Percentiles rank a stretch among this genome's conserved stretches.
phyloP scores from a whole-genome alignment of 37 sponge, comb jelly and placozoan species.

The Ianthella basta region DNA sequence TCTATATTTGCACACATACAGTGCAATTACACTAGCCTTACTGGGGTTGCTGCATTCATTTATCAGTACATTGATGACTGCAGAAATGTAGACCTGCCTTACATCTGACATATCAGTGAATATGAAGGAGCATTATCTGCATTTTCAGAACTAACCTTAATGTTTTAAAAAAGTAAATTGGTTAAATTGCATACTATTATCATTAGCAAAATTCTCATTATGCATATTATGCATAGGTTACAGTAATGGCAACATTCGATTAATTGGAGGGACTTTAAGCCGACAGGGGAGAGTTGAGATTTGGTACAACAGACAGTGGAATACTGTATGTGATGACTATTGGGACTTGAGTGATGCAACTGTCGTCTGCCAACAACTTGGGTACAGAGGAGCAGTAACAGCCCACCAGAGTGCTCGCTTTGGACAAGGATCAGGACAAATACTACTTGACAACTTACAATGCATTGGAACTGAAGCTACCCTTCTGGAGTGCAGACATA shows the following conservation, averaged over 20 bases:
- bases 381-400: slow-evolving; percentile 11
- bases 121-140: no score
- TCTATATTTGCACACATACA: no score
- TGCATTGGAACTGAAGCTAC: slow-evolving; percentile 9
- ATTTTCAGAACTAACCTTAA: no score
- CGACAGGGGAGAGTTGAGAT: slow-evolving; percentile 28
- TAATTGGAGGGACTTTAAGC: background rate
- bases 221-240: no score
- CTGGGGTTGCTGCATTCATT: no score
- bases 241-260: background rate
- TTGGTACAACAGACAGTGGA: slow-evolving; percentile 14
- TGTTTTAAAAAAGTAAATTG: no score
- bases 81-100: no score
- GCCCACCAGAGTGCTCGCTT: background rate
- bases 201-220: no score
- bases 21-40: no score
- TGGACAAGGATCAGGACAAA: slow-evolving; percentile 18
- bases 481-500: background rate
- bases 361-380: slow-evolving; percentile 26
- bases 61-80: no score
- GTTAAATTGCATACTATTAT: no score
- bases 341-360: slow-evolving; percentile 13
- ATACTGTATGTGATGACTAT: slow-evolving; percentile 20
- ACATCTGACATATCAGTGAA: no score
- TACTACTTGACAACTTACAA: background rate